Evolutionary conservation across 1,140 invertebrate species (phyloP), one percentile per base, ranked within the genome.

Genomic region (Bombus balteatus): DNA sequence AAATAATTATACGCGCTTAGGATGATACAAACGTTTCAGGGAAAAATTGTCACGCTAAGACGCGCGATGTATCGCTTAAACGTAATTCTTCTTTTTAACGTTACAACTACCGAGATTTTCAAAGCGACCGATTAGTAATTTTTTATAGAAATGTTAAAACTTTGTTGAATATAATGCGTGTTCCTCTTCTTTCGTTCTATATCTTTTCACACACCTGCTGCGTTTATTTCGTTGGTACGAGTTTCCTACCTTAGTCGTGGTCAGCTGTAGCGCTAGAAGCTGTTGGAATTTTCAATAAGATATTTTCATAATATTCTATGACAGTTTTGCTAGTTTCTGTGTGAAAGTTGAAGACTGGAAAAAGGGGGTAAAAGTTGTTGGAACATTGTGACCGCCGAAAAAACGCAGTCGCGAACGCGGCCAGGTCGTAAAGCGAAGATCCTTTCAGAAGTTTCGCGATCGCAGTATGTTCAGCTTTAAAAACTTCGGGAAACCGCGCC

Each of bases 381-480:
- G 53, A 25, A 62, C 34, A 62, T 39, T 4, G 75, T 62, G 75
- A 57, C 28, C 15, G 28, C 18, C 25, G 37, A 78, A 77, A 65
- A 66, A 65, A 39, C 57, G 59, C 28, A 77, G 59, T 15, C 13
- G 71, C 66, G 70, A 86, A 57, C 47, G 43, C 32, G 77, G 5
- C 41, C 3, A 66, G 66, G 43, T 70, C 70, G 39, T 79, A 88
- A 83, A 87, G 82, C 72, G 41, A n/a, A 32, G 47, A 80, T 80
- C 80, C 37, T 70, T 83, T 78, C 47, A 34, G 62, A 88, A 88
- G 70, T 88, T 88, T 75, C 76, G 62, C 87, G 82, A 83, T 87
- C 53, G 37, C 37, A 25, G 75, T 78, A 83, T 72, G 47, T 81
- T 83, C 62, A n/a, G 59, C 41, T 74, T 88, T 84, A 88, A 88